Percentiles rank a stretch among this genome's conserved stretches.
phyloP scores from a whole-genome alignment of 2,888 invertebrate species.

The Agrochola litura region DNA sequence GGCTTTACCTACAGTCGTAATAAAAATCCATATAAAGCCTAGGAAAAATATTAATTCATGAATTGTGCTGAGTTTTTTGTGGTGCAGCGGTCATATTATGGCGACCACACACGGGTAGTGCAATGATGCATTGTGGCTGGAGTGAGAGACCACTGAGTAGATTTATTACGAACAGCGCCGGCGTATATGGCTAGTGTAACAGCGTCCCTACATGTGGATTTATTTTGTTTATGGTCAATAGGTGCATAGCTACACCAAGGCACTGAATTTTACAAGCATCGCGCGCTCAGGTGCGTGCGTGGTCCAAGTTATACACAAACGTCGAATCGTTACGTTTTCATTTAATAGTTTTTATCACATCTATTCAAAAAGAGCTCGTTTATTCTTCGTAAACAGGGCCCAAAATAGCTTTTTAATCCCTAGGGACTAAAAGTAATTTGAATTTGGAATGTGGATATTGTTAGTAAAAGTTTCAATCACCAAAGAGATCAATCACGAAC shows the following conservation, averaged over 20 bases:
- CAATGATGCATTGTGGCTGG: constrained; percentile 74
- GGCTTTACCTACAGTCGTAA: constrained; percentile 50
- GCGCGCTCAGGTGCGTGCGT: constrained; percentile 51
- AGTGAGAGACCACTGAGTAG: constrained; percentile 71
- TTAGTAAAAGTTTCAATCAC: no score
- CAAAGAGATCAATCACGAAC: no score
- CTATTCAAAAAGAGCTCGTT: no score
- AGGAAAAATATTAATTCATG: constrained; percentile 69
- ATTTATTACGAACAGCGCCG: constrained; percentile 75
- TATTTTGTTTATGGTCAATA: constrained; percentile 81
- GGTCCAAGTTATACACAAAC: constrained; percentile 37
- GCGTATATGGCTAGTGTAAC: constrained; percentile 75
- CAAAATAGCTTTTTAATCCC: no score
- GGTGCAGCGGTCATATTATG: constrained; percentile 69
- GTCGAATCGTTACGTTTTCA: not conserved
- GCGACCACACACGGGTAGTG: constrained; percentile 75
- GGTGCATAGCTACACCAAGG: constrained; percentile 62
- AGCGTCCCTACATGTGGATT: constrained; percentile 73
- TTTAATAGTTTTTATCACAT: not conserved
- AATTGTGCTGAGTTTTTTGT: constrained; percentile 68
- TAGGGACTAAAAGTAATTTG: no score
- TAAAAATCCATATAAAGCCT: constrained; percentile 69
- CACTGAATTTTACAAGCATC: constrained; percentile 64
- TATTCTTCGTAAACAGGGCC: no score
- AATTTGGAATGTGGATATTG: no score